phyloP scores from a whole-genome alignment of 2,797 vertebrate genomes.

The Eleutherodactylus coqui region DNA sequence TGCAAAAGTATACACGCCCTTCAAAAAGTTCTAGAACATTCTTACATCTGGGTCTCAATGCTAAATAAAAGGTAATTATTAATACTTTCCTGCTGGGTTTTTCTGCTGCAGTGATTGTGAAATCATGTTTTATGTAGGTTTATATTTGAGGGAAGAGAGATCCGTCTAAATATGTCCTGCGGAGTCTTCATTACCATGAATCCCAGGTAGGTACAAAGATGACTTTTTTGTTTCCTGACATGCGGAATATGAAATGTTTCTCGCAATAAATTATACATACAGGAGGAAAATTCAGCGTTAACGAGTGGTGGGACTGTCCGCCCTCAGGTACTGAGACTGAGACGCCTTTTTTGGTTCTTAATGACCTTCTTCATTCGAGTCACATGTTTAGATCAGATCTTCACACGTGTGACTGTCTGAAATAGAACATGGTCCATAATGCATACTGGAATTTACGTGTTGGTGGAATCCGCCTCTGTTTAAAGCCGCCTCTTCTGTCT shows the following conservation, averaged over 20 bases:
- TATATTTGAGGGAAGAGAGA: conserved; percentile 71
- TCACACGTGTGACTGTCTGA: not conserved
- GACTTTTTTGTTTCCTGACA: conserved; percentile 19
- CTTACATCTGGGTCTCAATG: not conserved
- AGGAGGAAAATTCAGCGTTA: conserved; percentile 15
- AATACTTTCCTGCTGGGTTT: too few relatives aligned
- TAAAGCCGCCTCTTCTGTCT: conserved; percentile 7
- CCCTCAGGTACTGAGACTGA: conserved; percentile 13
- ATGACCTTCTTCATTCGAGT: conserved; percentile 22
- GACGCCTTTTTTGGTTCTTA: conserved; percentile 2
- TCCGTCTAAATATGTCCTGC: conserved; percentile 73
- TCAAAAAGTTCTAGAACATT: too few relatives aligned
- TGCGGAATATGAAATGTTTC: conserved; percentile 25
- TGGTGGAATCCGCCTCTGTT: conserved; percentile 4
- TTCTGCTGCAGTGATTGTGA: not conserved
- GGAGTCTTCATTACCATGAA: conserved; percentile 75
- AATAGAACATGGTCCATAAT: conserved; percentile 16
- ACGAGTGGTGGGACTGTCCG: conserved; percentile 8
- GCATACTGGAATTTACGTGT: not conserved
- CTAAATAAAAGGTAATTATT: not conserved
- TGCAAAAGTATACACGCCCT: not conserved
- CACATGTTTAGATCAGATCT: conserved; percentile 32
- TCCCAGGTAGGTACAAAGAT: conserved; percentile 68
- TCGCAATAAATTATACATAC: conserved; percentile 54
- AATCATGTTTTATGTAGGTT: conserved; percentile 67